Base-by-base conservation (phyloP, 2,797 vertebrate species). In the Parotocinclus haroldoi region DNA sequence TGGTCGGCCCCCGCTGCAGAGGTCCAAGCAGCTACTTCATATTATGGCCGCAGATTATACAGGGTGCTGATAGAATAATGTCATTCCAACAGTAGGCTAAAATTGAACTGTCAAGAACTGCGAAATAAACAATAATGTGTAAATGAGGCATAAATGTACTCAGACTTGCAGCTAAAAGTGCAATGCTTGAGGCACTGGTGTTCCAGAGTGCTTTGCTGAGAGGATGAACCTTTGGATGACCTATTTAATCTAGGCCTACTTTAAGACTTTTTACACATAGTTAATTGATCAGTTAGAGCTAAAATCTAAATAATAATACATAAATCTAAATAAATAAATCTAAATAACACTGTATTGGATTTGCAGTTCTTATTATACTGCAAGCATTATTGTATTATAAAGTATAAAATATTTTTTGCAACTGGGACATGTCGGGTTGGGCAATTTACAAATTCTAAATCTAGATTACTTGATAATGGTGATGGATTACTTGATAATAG, bases 1-100 rank as follows among this genome's bases (percentile, higher is more conserved):
- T 80, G 81, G 82, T 81, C 85, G 75, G 83, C 72, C 77, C 52
- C 56, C 62, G 80, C 75, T 10, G 70, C 76, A 84, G 81, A 83
- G 79, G 77, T 71, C 73, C 69, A 66, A 76, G 74, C 69, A 69
- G 80, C 80, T 72, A 80, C 72, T 68, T 57, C 7, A 48, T 64
- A 56, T 62, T 73, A 68, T 76, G 68, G 58, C 14, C 51, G 53
- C 79, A 49, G 66, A 82, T 78, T 78, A 76, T 46, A 1, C 36
- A 73, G 69, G 60, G 52, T 16, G 17, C 68, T 75, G 42, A 60
- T 74, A 39, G 58, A 18, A 69, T 49, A 53, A 53, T 62, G 66
- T 49, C 63, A 79, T 37, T 59, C 8, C 10, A 18, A 75, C 72
- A 66, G 45, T 1, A 3, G 52, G 63, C 73, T 78, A 78, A 78